Evolutionary conservation across 2,797 vertebrate species (phyloP), one percentile per base, ranked within the genome.

Genomic region (Mormyrops boulengeri): DNA sequence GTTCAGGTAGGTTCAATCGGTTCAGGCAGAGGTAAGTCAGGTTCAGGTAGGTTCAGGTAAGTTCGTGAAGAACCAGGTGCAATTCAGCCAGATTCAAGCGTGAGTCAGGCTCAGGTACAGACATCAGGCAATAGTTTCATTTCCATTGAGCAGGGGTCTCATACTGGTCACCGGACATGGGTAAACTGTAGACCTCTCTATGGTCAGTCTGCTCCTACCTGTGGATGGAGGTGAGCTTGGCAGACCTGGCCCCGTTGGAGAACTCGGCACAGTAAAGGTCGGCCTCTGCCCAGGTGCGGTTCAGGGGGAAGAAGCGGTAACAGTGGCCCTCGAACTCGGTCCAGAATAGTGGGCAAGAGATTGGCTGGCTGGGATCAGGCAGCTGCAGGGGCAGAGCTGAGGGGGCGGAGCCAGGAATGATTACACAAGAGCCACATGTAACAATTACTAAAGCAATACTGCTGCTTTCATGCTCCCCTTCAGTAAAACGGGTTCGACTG

Each of bases 221-320:
- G 95, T 96, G 96, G 90, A 97, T 93, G 89, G 96, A 97, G 62
- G 95, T 94, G 92, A 97, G 94, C 91, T 97, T 97, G 91, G 96
- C 95, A 0, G 96, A 96, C 12, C 95, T 94, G 91, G 95, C 94
- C 90, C 96, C 94, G 0, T 96, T 95, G 89, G 96, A 97, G 93
- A 97, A 96, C 91, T 97, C 95, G 0, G 96, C 95, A 0, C 96
- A 97, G 34, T 96, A 96, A 52, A 96, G 93, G 88, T 96, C 96
- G 0, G 96, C 96, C 88, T 96, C 95, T 0, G 96, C 95, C 96
- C 97, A 97, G 7, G 96, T 96, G 90, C 96, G 96, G 90, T 95
- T 97, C 92, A 96, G 88, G 7, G 96, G 96, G 90, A 97, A 97
- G 92, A 96, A 96, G 2, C 96, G 93, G 87, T 96, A 97, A 92